phyloP scores from a whole-genome alignment of 2,888 invertebrate species.

The Conops quadrifasciatus region DNA sequence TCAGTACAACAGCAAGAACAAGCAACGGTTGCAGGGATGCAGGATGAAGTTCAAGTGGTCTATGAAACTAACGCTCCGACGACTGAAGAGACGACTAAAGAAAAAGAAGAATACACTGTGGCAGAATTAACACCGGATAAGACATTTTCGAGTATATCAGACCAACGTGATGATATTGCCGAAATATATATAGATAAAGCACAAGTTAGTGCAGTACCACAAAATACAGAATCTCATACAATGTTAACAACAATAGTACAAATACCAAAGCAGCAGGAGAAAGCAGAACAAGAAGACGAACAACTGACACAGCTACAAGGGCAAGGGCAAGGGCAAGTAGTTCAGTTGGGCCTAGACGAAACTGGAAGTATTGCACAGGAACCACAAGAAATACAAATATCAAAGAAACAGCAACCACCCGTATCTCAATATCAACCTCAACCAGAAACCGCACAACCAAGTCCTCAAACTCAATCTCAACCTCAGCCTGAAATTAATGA shows the following conservation, averaged over 20 bases:
- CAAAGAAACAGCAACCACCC: too few species aligned
- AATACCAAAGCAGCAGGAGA: slow-evolving; percentile 34
- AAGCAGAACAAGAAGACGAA: not conserved
- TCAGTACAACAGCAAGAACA: not conserved
- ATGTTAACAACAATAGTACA: slow-evolving; percentile 57
- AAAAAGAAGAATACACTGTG: not conserved
- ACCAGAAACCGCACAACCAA: not conserved
- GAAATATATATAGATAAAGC: slow-evolving; percentile 1
- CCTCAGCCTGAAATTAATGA: not conserved
- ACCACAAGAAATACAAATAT: not conserved
- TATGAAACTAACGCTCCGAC: not conserved
- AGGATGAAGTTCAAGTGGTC: not conserved
- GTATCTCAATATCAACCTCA: not conserved
- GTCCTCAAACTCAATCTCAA: not conserved
- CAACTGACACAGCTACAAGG: slow-evolving; percentile 26
- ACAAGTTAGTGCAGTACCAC: slow-evolving; percentile 14
- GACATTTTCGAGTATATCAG: not conserved
- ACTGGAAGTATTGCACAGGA: slow-evolving; percentile 8
- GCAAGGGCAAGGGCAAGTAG: slow-evolving; percentile 11
- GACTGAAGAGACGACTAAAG: not conserved
- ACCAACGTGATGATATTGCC: not conserved
- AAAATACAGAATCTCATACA: slow-evolving; percentile 40
- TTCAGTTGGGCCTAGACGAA: not conserved
- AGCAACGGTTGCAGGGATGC: not conserved
- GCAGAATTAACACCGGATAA: not conserved